Conservation (phyloP, 2,113 vertebrate genomes). For the Pogonocichla stellata region DNA sequence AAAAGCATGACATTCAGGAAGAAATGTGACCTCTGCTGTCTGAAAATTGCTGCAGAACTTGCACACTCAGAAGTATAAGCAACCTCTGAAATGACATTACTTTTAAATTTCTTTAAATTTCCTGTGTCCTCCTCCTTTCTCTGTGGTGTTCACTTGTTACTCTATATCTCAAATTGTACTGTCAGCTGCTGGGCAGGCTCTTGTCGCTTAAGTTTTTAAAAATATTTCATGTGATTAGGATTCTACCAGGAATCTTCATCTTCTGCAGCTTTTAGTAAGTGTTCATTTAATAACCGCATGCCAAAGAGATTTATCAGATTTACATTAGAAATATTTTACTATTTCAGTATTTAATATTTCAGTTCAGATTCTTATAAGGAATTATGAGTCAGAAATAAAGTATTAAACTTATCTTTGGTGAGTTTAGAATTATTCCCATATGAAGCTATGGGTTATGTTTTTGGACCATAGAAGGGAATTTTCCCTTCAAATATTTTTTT, state of each 20-base stretch:
- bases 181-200: not conserved
- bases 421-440: not conserved
- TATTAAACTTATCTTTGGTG: constrained; percentile 23
- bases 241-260: not conserved
- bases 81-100: not conserved
- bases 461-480: constrained; percentile 39
- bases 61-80: not conserved
- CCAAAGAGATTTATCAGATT: not conserved
- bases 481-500: not conserved
- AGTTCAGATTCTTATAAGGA: constrained; percentile 7
- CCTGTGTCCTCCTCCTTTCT: not conserved
- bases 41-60: not conserved
- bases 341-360: not conserved
- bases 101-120: not conserved
- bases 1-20: not conserved
- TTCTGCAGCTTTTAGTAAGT: not conserved
- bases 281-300: not conserved
- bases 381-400: constrained; percentile 28
- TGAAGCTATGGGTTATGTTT: not conserved
- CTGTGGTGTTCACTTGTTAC: not conserved
- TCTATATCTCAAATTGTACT: not conserved
- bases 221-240: not conserved
- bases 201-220: not conserved
- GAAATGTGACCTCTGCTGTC: not conserved
- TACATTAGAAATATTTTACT: not conserved